phyloP scores from a whole-genome alignment of 2,888 invertebrate species.

The Ophioninae sp. region DNA sequence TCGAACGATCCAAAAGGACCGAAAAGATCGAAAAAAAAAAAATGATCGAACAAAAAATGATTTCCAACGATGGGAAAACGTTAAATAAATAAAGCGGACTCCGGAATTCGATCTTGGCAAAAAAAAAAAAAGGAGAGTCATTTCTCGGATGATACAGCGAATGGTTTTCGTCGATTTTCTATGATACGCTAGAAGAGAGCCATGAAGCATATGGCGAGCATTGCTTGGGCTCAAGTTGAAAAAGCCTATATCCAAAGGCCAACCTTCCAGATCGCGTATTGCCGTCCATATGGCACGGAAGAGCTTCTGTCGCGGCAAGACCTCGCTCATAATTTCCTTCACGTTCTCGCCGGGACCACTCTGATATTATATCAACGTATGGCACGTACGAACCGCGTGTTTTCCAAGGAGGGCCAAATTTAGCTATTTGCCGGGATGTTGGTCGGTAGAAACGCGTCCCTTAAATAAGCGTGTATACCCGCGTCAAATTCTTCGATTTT shows the following conservation, averaged over 20 bases:
- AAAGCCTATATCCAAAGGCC: constrained; percentile 58
- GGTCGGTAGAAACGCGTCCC: constrained; percentile 6
- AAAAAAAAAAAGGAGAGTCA: constrained; percentile 27
- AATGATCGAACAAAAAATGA: too few relatives aligned
- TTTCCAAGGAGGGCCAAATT: constrained; percentile 59
- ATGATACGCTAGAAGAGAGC: constrained; percentile 23
- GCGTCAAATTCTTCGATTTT: constrained; percentile 4
- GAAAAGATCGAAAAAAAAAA: too few relatives aligned
- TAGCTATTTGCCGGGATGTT: constrained; percentile 39
- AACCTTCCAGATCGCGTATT: constrained; percentile 70
- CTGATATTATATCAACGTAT: constrained; percentile 60
- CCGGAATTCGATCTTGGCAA: constrained; percentile 8
- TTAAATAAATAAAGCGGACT: not conserved
- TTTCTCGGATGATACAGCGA: constrained; percentile 30
- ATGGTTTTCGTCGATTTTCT: constrained; percentile 44
- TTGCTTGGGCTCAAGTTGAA: constrained; percentile 30
- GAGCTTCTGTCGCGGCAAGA: constrained; percentile 54
- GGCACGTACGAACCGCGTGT: constrained; percentile 58
- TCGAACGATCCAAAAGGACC: too few relatives aligned
- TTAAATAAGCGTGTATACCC: constrained; percentile 24
- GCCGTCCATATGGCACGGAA: constrained; percentile 75
- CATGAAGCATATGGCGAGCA: constrained; percentile 66
- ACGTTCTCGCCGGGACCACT: constrained; percentile 32
- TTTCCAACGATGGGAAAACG: not conserved
- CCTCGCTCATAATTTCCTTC: constrained; percentile 38